Conservation (phyloP, 2,113 vertebrate species). For the Perccottus glenii region DNA sequence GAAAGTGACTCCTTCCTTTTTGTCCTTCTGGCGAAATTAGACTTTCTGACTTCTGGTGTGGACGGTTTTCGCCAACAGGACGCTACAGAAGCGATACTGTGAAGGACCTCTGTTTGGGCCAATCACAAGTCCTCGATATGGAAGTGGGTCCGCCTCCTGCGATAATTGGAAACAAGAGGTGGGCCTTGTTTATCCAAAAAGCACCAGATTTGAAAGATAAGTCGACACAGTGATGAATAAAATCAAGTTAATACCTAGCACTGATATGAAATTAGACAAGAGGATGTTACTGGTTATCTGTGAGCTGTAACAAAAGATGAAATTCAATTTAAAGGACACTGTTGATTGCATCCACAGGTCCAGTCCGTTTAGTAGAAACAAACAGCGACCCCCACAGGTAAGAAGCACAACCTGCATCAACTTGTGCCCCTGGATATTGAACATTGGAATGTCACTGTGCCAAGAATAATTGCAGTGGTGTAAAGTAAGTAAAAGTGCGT, state of each 20-base stretch:
- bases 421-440: too few relatives aligned
- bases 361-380: constrained; percentile 22
- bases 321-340: not conserved
- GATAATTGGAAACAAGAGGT: constrained; percentile 65
- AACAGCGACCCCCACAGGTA: constrained; percentile 56
- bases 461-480: too few relatives aligned
- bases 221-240: not conserved
- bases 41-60: constrained; percentile 74
- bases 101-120: constrained; percentile 50
- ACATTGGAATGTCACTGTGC: too few relatives aligned
- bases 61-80: constrained; percentile 47
- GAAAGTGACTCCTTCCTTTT: not conserved
- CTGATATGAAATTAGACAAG: not conserved
- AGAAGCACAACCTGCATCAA: not conserved
- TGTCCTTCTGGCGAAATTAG: constrained; percentile 37
- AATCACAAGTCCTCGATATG: constrained; percentile 45
- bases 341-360: constrained; percentile 13
- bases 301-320: not conserved
- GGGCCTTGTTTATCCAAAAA: constrained; percentile 42
- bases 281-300: too few relatives aligned
- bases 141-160: constrained; percentile 26
- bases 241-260: not conserved
- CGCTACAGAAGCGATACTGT: constrained; percentile 28
- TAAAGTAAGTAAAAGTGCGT: too few relatives aligned
- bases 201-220: constrained; percentile 9